phyloP scores from a whole-genome alignment of 2,113 vertebrate genomes.

The Psilopsiagon aurifrons region DNA sequence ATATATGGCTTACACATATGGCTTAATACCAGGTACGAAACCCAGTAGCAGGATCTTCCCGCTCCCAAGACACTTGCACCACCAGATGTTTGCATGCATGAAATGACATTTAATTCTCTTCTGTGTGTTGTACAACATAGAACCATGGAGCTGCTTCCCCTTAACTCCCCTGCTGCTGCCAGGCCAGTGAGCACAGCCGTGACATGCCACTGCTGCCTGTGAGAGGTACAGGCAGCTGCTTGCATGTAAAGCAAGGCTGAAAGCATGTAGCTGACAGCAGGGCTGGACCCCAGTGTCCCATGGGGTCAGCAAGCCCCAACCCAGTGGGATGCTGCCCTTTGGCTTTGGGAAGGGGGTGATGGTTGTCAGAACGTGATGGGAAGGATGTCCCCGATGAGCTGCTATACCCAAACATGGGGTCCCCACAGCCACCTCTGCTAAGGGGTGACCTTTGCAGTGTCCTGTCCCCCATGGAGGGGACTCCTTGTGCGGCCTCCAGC shows the following conservation, averaged over 20 bases:
- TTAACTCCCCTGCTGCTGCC: neutral
- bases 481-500: rapidly evolving
- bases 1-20: neutral
- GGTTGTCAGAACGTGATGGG: neutral
- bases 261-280: neutral
- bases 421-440: neutral
- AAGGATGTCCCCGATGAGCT: neutral
- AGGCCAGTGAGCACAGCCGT: neutral
- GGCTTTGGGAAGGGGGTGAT: no score
- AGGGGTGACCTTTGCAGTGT: rapidly evolving
- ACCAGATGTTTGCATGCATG: neutral
- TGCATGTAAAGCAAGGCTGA: rapidly evolving
- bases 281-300: rapidly evolving
- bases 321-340: neutral
- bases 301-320: rapidly evolving
- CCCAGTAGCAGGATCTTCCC: neutral
- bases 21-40: neutral
- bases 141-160: neutral
- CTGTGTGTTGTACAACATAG: neutral
- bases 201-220: neutral
- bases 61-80: neutral
- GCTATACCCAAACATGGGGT: neutral
- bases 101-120: neutral
- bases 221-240: neutral
- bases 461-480: rapidly evolving